Percentiles rank a stretch among this genome's conserved stretches.
Evolutionary conservation across 2,113 vertebrate species (phyloP).

Genomic region (Cyphomyrus plagiostoma): DNA sequence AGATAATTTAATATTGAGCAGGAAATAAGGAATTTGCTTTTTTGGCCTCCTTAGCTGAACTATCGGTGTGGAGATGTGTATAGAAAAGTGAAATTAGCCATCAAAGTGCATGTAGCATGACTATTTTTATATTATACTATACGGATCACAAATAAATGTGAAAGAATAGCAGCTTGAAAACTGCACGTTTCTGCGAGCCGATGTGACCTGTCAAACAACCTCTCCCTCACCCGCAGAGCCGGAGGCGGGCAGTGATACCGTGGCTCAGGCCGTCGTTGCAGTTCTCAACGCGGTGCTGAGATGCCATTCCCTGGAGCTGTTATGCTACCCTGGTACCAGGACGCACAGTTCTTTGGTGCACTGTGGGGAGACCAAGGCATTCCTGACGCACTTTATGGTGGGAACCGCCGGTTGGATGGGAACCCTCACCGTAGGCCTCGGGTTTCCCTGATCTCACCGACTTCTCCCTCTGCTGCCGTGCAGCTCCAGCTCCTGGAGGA

Average conservation of each 20-base stretch:
- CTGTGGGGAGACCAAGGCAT: conserved; percentile 87
- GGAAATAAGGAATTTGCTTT: neutral
- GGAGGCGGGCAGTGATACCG: neutral
- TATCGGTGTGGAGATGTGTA: neutral
- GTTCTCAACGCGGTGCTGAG: conserved; percentile 56
- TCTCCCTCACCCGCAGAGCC: conserved; percentile 40
- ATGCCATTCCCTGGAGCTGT: conserved; percentile 16
- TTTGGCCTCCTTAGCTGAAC: neutral
- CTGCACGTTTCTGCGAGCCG: neutral
- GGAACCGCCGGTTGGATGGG: conserved; percentile 30
- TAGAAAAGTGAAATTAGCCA: neutral
- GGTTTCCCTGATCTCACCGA: neutral
- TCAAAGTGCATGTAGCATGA: neutral
- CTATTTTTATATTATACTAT: neutral
- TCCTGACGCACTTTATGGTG: conserved; percentile 76
- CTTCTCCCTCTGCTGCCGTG: neutral
- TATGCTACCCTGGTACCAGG: conserved; percentile 25
- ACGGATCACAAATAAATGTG: neutral
- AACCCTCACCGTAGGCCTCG: neutral
- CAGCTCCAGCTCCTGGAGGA: conserved; percentile 81
- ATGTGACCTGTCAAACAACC: too few relatives aligned
- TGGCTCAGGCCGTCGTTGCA: conserved; percentile 46
- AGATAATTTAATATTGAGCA: neutral
- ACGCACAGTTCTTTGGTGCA: conserved; percentile 51
- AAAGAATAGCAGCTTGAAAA: neutral